Conservation (phyloP, 2,888 invertebrate species). For the Eudemis profundana region DNA sequence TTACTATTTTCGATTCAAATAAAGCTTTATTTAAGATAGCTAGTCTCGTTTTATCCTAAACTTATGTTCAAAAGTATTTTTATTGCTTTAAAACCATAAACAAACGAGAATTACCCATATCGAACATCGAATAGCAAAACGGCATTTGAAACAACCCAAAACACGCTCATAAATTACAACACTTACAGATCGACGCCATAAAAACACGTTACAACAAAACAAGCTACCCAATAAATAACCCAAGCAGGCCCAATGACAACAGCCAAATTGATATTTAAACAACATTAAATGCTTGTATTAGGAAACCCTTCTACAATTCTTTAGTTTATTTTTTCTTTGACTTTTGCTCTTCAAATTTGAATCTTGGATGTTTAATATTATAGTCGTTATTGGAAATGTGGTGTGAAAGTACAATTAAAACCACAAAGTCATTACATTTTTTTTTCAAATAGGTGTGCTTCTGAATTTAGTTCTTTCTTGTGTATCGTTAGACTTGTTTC, state of each 20-base stretch:
- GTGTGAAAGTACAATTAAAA: background rate
- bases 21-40: too few relatives aligned
- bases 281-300: conserved; percentile 35
- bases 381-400: background rate
- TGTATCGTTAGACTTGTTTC: too few relatives aligned
- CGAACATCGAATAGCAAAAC: conserved; percentile 7
- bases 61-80: too few relatives aligned
- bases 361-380: background rate
- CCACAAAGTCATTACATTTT: background rate
- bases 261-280: conserved; percentile 41
- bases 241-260: conserved; percentile 23
- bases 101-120: conserved; percentile 7
- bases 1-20: too few relatives aligned
- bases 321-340: conserved; percentile 22
- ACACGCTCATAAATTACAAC: conserved; percentile 19
- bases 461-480: too few relatives aligned
- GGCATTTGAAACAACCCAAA: conserved; percentile 18
- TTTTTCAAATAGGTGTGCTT: too few relatives aligned
- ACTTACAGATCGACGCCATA: conserved; percentile 21
- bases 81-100: background rate
- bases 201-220: conserved; percentile 24
- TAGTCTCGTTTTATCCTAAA: too few relatives aligned
- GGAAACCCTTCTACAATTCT: conserved; percentile 24
- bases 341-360: background rate
- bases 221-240: conserved; percentile 26